Base-by-base conservation (phyloP, 2,797 vertebrate species). In the Amniataba percoides region DNA sequence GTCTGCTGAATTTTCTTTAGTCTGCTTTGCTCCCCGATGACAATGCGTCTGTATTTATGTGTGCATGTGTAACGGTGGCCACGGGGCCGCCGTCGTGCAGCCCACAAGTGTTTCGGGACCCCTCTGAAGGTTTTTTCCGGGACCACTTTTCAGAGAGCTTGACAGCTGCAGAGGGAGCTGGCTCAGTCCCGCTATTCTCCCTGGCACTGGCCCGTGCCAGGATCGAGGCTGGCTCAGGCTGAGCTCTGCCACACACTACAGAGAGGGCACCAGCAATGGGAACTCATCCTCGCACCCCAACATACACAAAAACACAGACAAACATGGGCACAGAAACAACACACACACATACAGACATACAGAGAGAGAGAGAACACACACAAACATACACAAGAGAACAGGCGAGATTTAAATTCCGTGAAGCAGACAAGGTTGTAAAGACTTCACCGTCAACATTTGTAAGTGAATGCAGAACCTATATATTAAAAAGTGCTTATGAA, bases 131-230 rank as follows among this genome's bases (percentile, higher is more conserved):
- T 31, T 31, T n/a, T 87, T 87, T 89, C 74, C 36, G 60, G 75
- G 78, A 82, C 85, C 56, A 67, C 79, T 85, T 87, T 88, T 93
- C 80, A 75, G 73, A 84, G 75, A 85, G 76, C 19, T 86, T 85
- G 92, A 92, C 89, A 93, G 85, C 91, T 93, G 90, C 89, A 70
- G 73, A 78, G 88, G 88, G 90, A 92, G 88, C 84, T 84, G 88
- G 83, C 87, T 82, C 80, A 57, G 61, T 85, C 83, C 84, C 73
- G 81, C 76, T 77, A 68, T 84, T 89, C 66, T 84, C 73, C 67
- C 82, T 89, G 89, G 86, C 79, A 80, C 60, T 16, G 68, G 71
- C 75, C 81, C 19, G 72, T 92, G 89, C 91, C 91, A 92, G 83
- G 77, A 85, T 52, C 21, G 87, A 82, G 78, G 57, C 80, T 87